Conservation (phyloP, 2,113 vertebrate species). For the Pseudopodoces humilis region DNA sequence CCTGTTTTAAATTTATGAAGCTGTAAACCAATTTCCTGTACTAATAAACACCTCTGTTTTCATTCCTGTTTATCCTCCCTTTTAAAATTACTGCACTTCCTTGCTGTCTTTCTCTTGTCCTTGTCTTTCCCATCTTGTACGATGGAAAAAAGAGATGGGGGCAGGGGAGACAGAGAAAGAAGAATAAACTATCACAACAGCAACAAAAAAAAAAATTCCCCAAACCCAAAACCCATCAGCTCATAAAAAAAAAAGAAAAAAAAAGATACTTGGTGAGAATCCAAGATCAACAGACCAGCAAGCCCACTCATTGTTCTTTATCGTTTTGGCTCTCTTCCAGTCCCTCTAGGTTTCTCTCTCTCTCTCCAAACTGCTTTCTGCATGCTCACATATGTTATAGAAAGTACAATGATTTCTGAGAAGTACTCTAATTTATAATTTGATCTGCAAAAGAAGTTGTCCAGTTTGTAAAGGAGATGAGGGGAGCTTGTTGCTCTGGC, state of each 20-base stretch:
- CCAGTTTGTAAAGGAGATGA: neutral
- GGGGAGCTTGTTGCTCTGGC: neutral
- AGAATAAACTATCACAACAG: neutral
- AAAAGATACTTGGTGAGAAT: conserved; percentile 32
- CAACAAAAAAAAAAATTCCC: neutral
- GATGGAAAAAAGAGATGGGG: neutral
- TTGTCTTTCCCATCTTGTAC: neutral
- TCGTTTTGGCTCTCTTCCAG: conserved; percentile 33
- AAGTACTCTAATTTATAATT: conserved; percentile 12
- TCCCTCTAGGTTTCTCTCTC: conserved; percentile 34
- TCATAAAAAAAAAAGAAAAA: neutral
- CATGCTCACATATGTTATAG: conserved; percentile 47
- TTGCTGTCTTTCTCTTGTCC: conserved; percentile 18
- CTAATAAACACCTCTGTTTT: conserved; percentile 46
- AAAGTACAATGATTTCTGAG: neutral
- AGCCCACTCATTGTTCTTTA: conserved; percentile 65
- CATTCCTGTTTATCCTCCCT: conserved; percentile 19
- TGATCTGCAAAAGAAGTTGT: neutral
- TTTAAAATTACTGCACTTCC: neutral
- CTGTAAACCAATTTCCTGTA: conserved; percentile 48
- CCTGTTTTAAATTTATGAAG: conserved; percentile 50
- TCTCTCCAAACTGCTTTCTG: conserved; percentile 50
- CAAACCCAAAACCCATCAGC: neutral
- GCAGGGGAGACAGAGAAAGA: neutral
- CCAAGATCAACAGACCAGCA: conserved; percentile 67